Conservation (phyloP, 2,113 vertebrate genomes). For the Falcunculus frontatus region DNA sequence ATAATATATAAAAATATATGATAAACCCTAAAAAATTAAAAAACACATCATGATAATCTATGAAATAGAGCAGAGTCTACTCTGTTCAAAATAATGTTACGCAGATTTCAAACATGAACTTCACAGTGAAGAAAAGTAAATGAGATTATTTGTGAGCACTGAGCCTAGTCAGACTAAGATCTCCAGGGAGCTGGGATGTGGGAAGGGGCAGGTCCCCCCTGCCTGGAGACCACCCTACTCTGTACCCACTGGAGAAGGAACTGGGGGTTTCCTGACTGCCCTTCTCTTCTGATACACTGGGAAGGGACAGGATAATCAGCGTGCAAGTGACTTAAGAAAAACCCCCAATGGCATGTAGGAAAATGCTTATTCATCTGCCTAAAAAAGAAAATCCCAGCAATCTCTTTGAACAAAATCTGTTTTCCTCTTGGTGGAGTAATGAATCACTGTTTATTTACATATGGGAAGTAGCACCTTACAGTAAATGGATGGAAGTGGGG, state of each 20-base stretch:
- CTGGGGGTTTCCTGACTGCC: not conserved
- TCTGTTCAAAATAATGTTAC: not conserved
- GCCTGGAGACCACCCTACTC: rapidly evolving
- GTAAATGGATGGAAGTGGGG: not conserved
- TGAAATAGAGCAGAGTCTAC: not conserved
- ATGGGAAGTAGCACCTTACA: not conserved
- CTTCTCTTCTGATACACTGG: not conserved
- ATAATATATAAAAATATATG: not conserved
- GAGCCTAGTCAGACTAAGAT: not conserved
- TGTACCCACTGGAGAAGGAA: not conserved
- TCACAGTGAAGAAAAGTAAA: not conserved
- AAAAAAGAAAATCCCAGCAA: not conserved
- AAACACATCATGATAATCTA: rapidly evolving
- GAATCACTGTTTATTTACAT: not conserved
- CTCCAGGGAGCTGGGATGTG: not conserved
- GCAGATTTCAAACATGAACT: not conserved
- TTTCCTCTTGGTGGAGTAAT: not conserved
- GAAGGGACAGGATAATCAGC: not conserved
- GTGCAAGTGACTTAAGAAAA: not conserved
- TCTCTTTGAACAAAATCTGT: not conserved
- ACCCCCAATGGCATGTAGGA: not conserved
- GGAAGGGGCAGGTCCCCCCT: no score
- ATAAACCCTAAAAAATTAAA: rapidly evolving
- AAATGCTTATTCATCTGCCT: not conserved
- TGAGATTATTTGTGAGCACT: not conserved